Conservation (phyloP, 2,797 vertebrate genomes). For the Cryptoblepharus egeriae region DNA sequence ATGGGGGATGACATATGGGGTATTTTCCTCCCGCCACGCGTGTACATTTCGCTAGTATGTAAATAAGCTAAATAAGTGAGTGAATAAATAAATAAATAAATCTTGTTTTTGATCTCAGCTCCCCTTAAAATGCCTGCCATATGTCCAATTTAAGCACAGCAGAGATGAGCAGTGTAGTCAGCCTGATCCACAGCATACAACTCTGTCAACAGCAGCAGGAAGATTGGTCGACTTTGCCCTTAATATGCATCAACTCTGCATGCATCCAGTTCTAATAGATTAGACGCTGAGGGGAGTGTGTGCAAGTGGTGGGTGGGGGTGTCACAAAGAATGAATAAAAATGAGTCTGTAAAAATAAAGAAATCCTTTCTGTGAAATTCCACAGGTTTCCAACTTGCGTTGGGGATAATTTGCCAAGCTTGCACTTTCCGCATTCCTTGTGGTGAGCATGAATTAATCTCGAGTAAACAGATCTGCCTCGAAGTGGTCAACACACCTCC, state of each 20-base stretch:
- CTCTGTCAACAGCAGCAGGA: background rate
- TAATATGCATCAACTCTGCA: conserved; percentile 1
- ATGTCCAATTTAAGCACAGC: background rate
- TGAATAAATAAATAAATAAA: background rate
- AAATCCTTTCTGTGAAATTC: background rate
- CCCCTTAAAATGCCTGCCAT: background rate
- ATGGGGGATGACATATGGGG: too few relatives aligned
- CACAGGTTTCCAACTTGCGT: background rate
- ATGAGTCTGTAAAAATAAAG: background rate
- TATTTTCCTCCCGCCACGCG: too few relatives aligned
- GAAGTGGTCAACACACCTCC: conserved; percentile 1
- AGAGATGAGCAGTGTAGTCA: background rate
- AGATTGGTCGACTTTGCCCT: background rate
- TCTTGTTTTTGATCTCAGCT: background rate
- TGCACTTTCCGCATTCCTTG: background rate
- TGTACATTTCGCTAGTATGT: too few relatives aligned
- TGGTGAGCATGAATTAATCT: background rate
- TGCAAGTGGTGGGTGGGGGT: too few relatives aligned
- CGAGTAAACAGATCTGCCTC: conserved; percentile 1
- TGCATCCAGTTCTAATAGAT: background rate
- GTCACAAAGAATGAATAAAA: too few relatives aligned
- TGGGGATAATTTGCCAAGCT: background rate
- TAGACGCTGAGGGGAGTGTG: background rate
- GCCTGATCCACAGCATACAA: background rate
- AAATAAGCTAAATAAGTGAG: too few relatives aligned